These are phyloP conservation scores for Choristoneura fumiferana DNA, from an alignment of 1,140 invertebrate species.

Conservation along the genomic window DNA sequence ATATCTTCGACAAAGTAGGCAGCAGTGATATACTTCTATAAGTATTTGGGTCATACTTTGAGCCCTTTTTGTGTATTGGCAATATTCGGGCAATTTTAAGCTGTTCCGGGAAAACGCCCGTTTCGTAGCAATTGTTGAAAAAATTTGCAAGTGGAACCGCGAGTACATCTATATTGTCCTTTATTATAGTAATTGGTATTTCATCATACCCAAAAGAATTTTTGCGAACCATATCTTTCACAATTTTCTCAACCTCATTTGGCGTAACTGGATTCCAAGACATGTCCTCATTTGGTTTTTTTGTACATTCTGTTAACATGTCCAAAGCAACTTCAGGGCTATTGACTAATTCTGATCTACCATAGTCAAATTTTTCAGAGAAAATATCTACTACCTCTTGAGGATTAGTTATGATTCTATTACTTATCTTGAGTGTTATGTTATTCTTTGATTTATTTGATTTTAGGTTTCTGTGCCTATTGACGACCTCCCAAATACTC, in stretches of 20 bases:
- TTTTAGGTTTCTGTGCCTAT: neutral
- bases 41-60: neutral
- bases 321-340: too few relatives aligned
- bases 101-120: neutral
- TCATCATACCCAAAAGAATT: too few relatives aligned
- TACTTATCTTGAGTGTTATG: too few relatives aligned
- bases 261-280: too few relatives aligned
- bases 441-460: neutral
- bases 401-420: neutral
- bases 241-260: too few relatives aligned
- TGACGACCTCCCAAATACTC: constrained; percentile 22
- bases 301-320: too few relatives aligned
- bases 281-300: too few relatives aligned
- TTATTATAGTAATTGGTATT: too few relatives aligned
- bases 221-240: too few relatives aligned
- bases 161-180: neutral
- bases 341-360: too few relatives aligned
- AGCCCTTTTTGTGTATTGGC: neutral
- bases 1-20: neutral
- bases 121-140: neutral
- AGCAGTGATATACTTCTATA: neutral
- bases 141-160: neutral
- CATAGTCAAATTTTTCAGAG: too few relatives aligned
- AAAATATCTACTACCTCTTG: too few relatives aligned
- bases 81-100: neutral